Conservation (phyloP, 1,140 invertebrate genomes). For the Aphis gossypii region DNA sequence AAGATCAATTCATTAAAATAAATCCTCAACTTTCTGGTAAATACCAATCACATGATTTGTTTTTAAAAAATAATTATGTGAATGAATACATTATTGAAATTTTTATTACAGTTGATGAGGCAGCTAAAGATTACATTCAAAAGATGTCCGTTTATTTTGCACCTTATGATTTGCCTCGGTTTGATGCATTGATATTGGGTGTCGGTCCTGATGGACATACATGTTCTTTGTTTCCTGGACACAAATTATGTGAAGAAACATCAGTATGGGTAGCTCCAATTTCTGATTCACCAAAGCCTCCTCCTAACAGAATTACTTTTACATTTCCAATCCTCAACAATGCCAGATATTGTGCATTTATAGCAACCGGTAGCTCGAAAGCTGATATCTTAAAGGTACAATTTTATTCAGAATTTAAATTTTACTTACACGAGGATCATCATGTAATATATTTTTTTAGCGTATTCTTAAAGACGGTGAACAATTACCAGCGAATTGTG, state of each 20-base stretch:
- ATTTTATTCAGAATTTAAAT: neutral
- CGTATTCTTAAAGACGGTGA: constrained; percentile 76
- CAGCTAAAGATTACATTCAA: constrained; percentile 81
- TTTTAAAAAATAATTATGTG: neutral
- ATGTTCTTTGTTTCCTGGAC: constrained; percentile 94
- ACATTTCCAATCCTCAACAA: constrained; percentile 93
- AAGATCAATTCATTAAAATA: constrained; percentile 75
- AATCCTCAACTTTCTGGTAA: constrained; percentile 71
- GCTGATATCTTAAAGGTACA: constrained; percentile 87
- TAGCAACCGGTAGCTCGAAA: constrained; percentile 83
- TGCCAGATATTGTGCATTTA: constrained; percentile 83
- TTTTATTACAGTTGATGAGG: constrained; percentile 74
- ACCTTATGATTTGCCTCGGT: constrained; percentile 71
- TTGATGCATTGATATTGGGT: constrained; percentile 90
- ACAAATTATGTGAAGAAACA: constrained; percentile 75
- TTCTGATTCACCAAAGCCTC: constrained; percentile 94
- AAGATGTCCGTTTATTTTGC: constrained; percentile 73
- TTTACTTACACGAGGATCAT: neutral
- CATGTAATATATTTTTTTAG: constrained; percentile 66
- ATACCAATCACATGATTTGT: neutral
- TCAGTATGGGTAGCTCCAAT: constrained; percentile 82
- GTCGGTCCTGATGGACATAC: constrained; percentile 99
- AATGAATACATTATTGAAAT: neutral
- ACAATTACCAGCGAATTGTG: constrained; percentile 75
- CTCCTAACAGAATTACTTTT: constrained; percentile 87